Evolutionary conservation across 2,113 vertebrate species (phyloP).

Genomic region (Hypanus sabinus): DNA sequence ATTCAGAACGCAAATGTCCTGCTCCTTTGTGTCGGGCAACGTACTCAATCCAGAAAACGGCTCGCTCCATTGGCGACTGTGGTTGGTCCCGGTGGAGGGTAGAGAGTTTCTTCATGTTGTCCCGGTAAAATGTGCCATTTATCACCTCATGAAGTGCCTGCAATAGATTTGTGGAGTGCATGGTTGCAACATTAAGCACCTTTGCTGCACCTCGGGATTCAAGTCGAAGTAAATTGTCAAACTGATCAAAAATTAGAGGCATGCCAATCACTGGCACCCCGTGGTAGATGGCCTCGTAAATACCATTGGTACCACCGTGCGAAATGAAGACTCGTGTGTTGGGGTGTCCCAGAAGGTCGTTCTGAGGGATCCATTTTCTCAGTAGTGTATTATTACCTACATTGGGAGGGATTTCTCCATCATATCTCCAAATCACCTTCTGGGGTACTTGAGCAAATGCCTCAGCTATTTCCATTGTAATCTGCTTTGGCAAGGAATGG

Average conservation of each 20-base stretch:
- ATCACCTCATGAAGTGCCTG: conserved; percentile 51
- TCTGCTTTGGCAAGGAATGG: conserved; percentile 51
- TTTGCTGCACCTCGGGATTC: conserved; percentile 53
- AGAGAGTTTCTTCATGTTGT: conserved; percentile 55
- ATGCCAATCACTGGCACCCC: conserved; percentile 43
- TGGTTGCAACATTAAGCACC: conserved; percentile 42
- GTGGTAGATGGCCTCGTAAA: conserved; percentile 14
- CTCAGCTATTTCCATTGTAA: conserved; percentile 55
- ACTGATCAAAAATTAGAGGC: not conserved
- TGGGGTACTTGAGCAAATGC: conserved; percentile 45
- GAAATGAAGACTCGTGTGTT: conserved; percentile 56
- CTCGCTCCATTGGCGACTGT: conserved; percentile 50
- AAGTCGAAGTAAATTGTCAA: conserved; percentile 47
- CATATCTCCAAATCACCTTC: conserved; percentile 60
- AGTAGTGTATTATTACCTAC: conserved; percentile 43
- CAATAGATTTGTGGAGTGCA: conserved; percentile 44
- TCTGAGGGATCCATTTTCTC: conserved; percentile 60
- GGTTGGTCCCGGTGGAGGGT: conserved; percentile 54
- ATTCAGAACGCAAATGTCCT: conserved; percentile 54
- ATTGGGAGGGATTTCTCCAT: conserved; percentile 48
- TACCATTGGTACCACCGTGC: conserved; percentile 43
- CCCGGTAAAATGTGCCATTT: conserved; percentile 51
- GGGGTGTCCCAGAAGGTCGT: conserved; percentile 58
- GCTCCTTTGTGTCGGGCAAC: conserved; percentile 61
- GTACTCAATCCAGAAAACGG: conserved; percentile 60